Conservation (phyloP, 1,140 invertebrate species). For the Drosophila eugracilis region DNA sequence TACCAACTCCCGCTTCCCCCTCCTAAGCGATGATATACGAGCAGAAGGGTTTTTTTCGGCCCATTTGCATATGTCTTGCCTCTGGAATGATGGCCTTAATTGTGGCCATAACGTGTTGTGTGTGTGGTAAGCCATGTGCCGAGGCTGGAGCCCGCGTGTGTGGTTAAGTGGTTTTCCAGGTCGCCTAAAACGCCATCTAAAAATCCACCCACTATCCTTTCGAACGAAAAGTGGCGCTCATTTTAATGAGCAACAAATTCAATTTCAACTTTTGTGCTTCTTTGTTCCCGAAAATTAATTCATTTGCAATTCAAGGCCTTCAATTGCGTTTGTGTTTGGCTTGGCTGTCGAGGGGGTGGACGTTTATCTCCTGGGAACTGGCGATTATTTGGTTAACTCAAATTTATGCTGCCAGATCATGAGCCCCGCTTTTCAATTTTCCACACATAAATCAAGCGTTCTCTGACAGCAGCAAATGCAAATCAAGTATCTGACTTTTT, state of each 20-base stretch:
- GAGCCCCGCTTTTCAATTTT: constrained; percentile 7
- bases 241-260: constrained; percentile 81
- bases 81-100: constrained; percentile 70
- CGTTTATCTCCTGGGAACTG: constrained; percentile 43
- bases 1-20: constrained; percentile 21
- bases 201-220: constrained; percentile 30
- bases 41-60: constrained; percentile 45
- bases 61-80: constrained; percentile 71
- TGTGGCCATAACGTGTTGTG: constrained; percentile 59
- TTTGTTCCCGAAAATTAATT: constrained; percentile 65
- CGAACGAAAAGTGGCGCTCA: constrained; percentile 47
- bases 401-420: constrained; percentile 66
- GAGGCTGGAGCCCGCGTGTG: constrained; percentile 16
- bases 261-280: constrained; percentile 67
- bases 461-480: constrained; percentile 70
- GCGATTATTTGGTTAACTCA: constrained; percentile 76
- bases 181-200: constrained; percentile 28
- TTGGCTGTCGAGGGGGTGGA: background rate
- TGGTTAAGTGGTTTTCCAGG: constrained; percentile 77
- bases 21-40: constrained; percentile 36
- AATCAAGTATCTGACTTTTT: too few relatives aligned
- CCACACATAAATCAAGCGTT: constrained; percentile 64
- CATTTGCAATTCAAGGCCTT: constrained; percentile 80
- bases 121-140: constrained; percentile 32
- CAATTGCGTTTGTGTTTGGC: constrained; percentile 73